phyloP scores from a whole-genome alignment of 1,140 invertebrate species.

The Helicoverpa zea region DNA sequence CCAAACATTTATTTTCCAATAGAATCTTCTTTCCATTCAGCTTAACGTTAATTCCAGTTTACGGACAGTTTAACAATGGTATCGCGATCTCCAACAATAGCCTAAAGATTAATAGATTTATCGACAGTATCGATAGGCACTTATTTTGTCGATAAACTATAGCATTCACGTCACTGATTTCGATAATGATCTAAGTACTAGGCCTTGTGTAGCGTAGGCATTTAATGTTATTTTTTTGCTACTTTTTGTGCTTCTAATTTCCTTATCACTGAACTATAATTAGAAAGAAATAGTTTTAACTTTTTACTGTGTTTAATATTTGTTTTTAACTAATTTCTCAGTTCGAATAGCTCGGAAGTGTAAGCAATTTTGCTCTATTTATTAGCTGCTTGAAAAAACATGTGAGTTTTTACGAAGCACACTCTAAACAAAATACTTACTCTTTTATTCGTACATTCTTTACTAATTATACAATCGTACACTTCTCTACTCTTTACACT shows the following conservation, averaged over 20 bases:
- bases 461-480: too few species aligned
- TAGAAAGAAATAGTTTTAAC: too few species aligned
- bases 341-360: too few species aligned
- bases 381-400: too few species aligned
- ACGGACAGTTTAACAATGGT: slow-evolving; percentile 16
- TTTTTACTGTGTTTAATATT: too few species aligned
- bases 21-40: slow-evolving; percentile 12
- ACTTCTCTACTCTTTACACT: not conserved
- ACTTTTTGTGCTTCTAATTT: not conserved
- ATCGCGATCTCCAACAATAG: slow-evolving; percentile 22
- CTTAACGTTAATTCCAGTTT: slow-evolving; percentile 10
- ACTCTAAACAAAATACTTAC: too few species aligned
- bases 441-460: too few species aligned
- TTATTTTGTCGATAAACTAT: slow-evolving; percentile 28
- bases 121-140: slow-evolving; percentile 28
- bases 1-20: slow-evolving; percentile 11
- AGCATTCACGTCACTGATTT: slow-evolving; percentile 17
- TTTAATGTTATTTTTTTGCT: too few species aligned
- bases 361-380: too few species aligned
- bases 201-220: not conserved
- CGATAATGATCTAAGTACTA: not conserved
- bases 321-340: too few species aligned
- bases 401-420: too few species aligned
- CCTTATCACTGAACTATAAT: too few species aligned
- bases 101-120: slow-evolving; percentile 36